Percentiles rank a stretch among this genome's conserved stretches.
These are phyloP conservation scores for Diabrotica balteata DNA, from an alignment of 2,888 invertebrate genomes.

Conservation along the genomic window DNA sequence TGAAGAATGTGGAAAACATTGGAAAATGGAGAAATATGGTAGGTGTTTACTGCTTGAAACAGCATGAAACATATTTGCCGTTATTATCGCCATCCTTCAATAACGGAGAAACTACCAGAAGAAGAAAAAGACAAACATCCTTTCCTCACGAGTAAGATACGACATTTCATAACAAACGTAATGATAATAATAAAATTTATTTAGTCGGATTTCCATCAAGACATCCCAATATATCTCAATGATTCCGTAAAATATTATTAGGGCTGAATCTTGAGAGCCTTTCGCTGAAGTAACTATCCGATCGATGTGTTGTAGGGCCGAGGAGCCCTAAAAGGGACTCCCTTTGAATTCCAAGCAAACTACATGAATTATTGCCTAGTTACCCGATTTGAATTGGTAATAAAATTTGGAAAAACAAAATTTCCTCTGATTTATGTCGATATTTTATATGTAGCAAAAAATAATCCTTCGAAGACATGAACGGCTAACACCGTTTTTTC, in stretches of 20 bases:
- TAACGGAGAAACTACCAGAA: no score
- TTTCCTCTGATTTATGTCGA: constrained; percentile 52
- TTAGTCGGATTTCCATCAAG: constrained; percentile 3
- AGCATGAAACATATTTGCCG: no score
- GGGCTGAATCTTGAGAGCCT: constrained; percentile 13
- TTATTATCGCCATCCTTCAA: no score
- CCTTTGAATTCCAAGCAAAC: constrained; percentile 51
- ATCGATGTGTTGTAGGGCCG: constrained; percentile 22
- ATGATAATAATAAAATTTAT: not conserved
- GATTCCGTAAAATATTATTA: constrained; percentile 22
- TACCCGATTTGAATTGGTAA: constrained; percentile 57
- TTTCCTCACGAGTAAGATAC: no score
- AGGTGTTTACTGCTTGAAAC: no score
- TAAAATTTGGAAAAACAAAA: constrained; percentile 55
- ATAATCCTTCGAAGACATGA: constrained; percentile 38
- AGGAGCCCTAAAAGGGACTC: constrained; percentile 32
- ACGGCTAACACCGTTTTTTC: not conserved
- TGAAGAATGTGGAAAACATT: no score
- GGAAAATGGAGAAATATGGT: no score
- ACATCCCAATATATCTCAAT: constrained; percentile 13
- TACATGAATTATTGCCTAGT: constrained; percentile 52
- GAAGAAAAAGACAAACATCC: no score
- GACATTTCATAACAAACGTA: no score
- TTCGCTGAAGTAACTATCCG: constrained; percentile 20
- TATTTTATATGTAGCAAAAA: constrained; percentile 51